Percentiles rank a stretch among this genome's conserved stretches.
These are phyloP conservation scores for Urocolius indicus DNA, from an alignment of 2,113 vertebrate species.

Conservation along the genomic window DNA sequence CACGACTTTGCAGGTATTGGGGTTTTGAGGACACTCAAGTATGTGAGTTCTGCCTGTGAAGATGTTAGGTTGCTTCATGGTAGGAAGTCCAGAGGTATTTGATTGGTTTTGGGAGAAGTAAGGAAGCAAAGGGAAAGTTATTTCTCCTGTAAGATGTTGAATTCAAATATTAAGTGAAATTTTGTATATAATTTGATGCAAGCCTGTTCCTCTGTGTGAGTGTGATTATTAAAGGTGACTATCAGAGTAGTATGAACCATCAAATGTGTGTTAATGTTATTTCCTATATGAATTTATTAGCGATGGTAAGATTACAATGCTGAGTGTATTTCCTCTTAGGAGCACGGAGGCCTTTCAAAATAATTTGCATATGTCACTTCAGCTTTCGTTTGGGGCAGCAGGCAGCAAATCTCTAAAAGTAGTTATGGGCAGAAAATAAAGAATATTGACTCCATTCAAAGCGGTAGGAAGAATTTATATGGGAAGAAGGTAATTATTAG, in stretches of 20 bases:
- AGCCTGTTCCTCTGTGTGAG: neutral
- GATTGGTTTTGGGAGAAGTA: neutral
- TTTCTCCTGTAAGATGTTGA: neutral
- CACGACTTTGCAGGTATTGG: neutral
- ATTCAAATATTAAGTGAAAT: neutral
- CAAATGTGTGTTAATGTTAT: neutral
- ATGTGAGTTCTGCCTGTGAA: neutral
- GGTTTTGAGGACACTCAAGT: neutral
- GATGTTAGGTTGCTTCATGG: neutral
- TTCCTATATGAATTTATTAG: neutral
- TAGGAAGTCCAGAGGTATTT: accelerated
- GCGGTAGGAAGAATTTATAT: neutral
- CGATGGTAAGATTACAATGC: neutral
- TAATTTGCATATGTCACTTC: neutral
- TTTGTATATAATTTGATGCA: neutral
- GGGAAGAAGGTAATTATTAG: neutral
- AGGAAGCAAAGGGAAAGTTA: neutral
- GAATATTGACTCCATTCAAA: neutral
- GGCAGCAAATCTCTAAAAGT: neutral
- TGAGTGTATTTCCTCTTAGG: neutral
- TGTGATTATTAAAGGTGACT: neutral
- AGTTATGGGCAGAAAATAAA: neutral
- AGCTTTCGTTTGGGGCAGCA: neutral
- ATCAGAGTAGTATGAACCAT: neutral
- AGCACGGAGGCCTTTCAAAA: neutral